A percentile compares a stretch with the other conserved stretches of the same genome.
Conservation (phyloP, 1,140 invertebrate genomes). For the Metopolophium dirhodum region DNA sequence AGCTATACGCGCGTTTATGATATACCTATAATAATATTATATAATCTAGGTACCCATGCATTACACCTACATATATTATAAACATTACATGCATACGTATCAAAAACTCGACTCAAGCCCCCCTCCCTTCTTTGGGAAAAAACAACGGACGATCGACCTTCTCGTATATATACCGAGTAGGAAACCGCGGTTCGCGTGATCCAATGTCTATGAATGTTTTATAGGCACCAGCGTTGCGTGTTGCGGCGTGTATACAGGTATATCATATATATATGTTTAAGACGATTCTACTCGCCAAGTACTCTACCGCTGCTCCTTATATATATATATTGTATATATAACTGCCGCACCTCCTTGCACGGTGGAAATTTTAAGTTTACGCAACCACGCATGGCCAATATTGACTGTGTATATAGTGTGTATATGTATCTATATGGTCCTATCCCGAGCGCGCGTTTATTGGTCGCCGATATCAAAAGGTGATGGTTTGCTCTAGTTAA, state of each 20-base stretch:
- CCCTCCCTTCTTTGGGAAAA: neutral
- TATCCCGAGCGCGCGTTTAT: constrained; percentile 3
- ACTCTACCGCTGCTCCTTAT: neutral
- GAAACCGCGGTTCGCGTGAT: constrained; percentile 21
- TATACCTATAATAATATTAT: neutral
- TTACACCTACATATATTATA: neutral
- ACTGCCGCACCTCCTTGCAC: neutral
- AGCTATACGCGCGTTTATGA: neutral
- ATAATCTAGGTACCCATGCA: no score
- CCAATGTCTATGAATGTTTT: constrained; percentile 40
- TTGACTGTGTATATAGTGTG: neutral
- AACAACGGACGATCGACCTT: neutral
- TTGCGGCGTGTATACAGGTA: neutral
- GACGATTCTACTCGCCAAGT: neutral
- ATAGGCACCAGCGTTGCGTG: neutral
- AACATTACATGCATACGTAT: neutral
- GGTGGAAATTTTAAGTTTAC: neutral
- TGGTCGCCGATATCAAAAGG: constrained; percentile 36
- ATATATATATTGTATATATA: neutral
- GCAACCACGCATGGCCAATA: neutral
- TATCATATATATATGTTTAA: neutral
- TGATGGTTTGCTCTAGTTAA: constrained; percentile 31
- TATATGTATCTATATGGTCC: neutral
- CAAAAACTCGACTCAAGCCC: neutral
- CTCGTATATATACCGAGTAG: neutral